Evolutionary conservation across 1,140 invertebrate species (phyloP).

Genomic region (Eriocheir sinensis): DNA sequence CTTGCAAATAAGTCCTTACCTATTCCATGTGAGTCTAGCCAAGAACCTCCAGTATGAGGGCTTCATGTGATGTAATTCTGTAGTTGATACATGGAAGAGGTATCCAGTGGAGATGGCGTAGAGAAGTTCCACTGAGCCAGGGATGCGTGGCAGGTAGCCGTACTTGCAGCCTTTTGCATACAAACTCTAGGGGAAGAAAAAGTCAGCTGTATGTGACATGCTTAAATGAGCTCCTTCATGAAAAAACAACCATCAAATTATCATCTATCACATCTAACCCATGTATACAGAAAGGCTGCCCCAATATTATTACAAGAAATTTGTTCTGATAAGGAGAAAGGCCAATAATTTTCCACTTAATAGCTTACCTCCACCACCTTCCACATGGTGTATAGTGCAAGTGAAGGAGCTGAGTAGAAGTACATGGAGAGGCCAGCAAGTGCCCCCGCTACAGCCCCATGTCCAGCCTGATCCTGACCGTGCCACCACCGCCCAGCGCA

Average conservation of each 20-base stretch:
- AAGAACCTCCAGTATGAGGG: constrained; percentile 65
- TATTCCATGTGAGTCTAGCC: constrained; percentile 53
- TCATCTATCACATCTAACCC: no score
- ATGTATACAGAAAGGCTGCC: not conserved
- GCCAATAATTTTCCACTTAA: not conserved
- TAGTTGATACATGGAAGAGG: constrained; percentile 56
- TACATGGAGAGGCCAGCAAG: constrained; percentile 66
- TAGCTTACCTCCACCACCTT: constrained; percentile 64
- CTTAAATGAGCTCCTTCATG: no score
- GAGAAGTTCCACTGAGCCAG: constrained; percentile 62
- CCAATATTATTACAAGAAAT: no score
- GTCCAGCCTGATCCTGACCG: constrained; percentile 42
- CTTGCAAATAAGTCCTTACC: constrained; percentile 45
- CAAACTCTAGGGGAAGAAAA: constrained; percentile 27
- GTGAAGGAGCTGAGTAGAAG: constrained; percentile 68
- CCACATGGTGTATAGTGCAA: constrained; percentile 67
- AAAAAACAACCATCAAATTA: no score
- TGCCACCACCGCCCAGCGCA: constrained; percentile 66
- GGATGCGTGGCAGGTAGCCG: constrained; percentile 66
- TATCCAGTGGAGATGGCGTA: constrained; percentile 49
- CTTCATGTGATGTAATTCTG: constrained; percentile 57
- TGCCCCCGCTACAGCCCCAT: constrained; percentile 63
- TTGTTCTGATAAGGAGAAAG: not conserved
- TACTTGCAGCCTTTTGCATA: constrained; percentile 60
- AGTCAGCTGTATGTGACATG: not conserved